phyloP scores from a whole-genome alignment of 1,140 invertebrate genomes.

The Drosophila auraria region DNA sequence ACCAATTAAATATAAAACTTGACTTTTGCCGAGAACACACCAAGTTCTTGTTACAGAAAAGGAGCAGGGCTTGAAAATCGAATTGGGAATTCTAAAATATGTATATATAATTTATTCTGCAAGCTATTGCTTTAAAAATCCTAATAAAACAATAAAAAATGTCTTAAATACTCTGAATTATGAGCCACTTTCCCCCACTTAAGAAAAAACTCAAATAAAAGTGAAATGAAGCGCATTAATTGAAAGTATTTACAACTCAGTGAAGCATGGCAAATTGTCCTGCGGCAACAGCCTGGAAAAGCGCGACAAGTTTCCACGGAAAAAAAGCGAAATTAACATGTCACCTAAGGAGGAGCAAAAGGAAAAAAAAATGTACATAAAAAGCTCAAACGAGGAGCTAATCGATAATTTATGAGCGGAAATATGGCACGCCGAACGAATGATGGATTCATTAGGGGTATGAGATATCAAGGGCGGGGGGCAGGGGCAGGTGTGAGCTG shows the following conservation, averaged over 20 bases:
- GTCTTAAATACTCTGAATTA: neutral
- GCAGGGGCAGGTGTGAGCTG: slow-evolving; percentile 22
- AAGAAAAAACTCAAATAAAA: slow-evolving; percentile 25
- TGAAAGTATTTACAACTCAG: slow-evolving; percentile 65
- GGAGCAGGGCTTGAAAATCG: too few species aligned
- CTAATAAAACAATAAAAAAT: neutral
- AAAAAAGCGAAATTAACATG: slow-evolving; percentile 73
- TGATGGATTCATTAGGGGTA: slow-evolving; percentile 39
- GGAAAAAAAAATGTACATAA: neutral
- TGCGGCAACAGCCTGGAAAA: slow-evolving; percentile 39
- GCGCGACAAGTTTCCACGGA: slow-evolving; percentile 44
- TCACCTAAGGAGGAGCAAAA: slow-evolving; percentile 38
- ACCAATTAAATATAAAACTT: too few species aligned
- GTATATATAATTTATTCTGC: neutral
- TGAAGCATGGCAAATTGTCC: slow-evolving; percentile 48
- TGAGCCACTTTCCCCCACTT: neutral
- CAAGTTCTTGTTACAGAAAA: too few species aligned
- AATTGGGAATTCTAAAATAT: neutral
- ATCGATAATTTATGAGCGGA: slow-evolving; percentile 79
- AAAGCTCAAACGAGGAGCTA: slow-evolving; percentile 50
- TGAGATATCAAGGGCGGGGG: neutral
- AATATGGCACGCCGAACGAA: slow-evolving; percentile 55
- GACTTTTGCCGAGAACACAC: too few species aligned
- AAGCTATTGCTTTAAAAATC: neutral
- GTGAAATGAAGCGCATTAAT: slow-evolving; percentile 50